A percentile compares a stretch with the other conserved stretches of the same genome.
These are phyloP conservation scores for Armadillidium nasatum DNA, from an alignment of 1,140 invertebrate species.

Conservation along the genomic window DNA sequence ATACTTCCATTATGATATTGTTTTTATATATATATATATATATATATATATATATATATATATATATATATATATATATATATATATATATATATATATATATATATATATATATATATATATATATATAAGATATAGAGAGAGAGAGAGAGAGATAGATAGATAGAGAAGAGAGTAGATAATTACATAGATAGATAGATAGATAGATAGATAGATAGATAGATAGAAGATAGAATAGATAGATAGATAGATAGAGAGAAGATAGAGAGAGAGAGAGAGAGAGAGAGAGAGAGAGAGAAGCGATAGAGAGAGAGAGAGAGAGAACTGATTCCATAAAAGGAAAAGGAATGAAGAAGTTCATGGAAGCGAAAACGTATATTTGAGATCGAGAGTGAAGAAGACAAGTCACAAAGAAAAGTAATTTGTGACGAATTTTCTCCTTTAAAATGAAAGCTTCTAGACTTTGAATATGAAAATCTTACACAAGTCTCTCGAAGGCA, in stretches of 20 bases:
- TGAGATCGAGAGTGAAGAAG: not conserved
- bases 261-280: too few species aligned
- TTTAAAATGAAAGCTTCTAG: too few species aligned
- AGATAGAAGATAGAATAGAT: slow-evolving; percentile 1
- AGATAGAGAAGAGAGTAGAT: not conserved
- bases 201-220: not conserved
- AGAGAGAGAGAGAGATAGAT: not conserved
- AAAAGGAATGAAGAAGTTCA: not conserved
- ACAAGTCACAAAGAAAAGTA: too few species aligned
- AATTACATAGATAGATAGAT: not conserved
- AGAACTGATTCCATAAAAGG: not conserved
- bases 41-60: slow-evolving; percentile 15
- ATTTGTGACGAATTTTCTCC: too few species aligned
- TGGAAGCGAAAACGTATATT: not conserved
- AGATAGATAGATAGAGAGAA: not conserved
- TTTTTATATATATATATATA: slow-evolving; percentile 8
- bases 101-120: slow-evolving; percentile 15
- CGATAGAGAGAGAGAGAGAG: not conserved
- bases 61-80: slow-evolving; percentile 15
- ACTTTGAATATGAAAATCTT: too few species aligned
- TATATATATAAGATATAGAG: not conserved
- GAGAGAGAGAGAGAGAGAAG: too few species aligned
- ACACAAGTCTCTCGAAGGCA: too few species aligned
- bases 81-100: not conserved
- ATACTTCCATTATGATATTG: not conserved